A percentile compares a stretch with the other conserved stretches of the same genome.
Conservation (phyloP, 1,140 invertebrate genomes). For the Nylanderia fulva region DNA sequence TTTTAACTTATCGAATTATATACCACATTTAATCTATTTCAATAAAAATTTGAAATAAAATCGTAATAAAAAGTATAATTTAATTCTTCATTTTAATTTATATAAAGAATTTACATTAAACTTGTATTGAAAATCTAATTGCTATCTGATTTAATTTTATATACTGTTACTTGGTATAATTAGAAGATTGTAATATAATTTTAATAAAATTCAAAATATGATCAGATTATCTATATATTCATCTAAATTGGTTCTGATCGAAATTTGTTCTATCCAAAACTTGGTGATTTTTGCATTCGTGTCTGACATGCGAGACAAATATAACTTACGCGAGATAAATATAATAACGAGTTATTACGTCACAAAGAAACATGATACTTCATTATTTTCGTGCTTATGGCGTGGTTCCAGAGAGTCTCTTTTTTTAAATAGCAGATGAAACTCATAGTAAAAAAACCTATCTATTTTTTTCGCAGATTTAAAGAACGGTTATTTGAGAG, state of each 20-base stretch:
- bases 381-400: slow-evolving; percentile 11
- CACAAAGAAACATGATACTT: background rate
- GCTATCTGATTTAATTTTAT: no score
- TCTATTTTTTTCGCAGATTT: background rate
- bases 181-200: background rate
- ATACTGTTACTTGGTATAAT: no score
- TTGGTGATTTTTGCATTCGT: background rate
- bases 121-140: no score
- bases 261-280: background rate
- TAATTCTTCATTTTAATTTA: no score
- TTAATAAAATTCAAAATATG: background rate
- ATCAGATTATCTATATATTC: background rate
- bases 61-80: background rate
- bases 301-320: background rate
- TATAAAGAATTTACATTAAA: no score
- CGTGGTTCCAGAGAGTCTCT: background rate
- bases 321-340: no score
- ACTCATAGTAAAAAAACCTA: no score
- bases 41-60: background rate
- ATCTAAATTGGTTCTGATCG: background rate
- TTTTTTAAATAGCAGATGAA: no score
- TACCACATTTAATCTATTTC: no score
- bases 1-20: no score
- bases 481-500: background rate
- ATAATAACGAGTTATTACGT: background rate